Base-by-base conservation (phyloP, 2,888 invertebrate genomes). In the Physocephala rufipes region DNA sequence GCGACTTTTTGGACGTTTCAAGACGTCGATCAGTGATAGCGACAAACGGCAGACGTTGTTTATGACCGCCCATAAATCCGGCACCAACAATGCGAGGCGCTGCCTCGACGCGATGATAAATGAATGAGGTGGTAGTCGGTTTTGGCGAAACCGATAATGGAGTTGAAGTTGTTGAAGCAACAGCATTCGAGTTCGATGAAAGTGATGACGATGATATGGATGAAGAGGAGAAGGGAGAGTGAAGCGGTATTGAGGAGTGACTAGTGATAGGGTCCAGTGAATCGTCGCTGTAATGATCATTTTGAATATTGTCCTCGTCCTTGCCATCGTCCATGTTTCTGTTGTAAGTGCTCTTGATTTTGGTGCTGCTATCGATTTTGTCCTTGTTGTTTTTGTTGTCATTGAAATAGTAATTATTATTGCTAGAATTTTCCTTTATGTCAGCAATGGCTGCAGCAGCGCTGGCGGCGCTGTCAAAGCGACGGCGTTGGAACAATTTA, bases 21-120 rank as follows among this genome's bases (percentile, higher is more conserved):
- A 86, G 78, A n/a, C 85, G 82, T 36, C 85, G 81, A 75, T 86
- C 86, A 68, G 86, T 86, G 72, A 86, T 86, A 73, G 86, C 86
- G 69, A 86, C 86, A 77, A 86, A 86, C 2, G 86, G 86, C 71
- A 86, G 75, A 28, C 84, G 82, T 75, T 86, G 85, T 74, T 85
- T 85, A 21, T 81, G 84, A 45, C 80, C 81, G 45, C 79, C 81
- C 15, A 76, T 77, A 47, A 76, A 73, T 26, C 81, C 81, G 16
- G 80, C 78, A 30, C 82, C 82, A 43, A 82, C 80, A 2, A 81
- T 70, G 65, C 81, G 79, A 3, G 83, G 82, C 15, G 83, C 79
- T 61, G 81, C 83, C 75, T 84, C 85, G 7, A 82, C 80, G 21
- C 86, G 82, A 79, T 86, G 86, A 74, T 85, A 86, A 49, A 84